These are phyloP conservation scores for Proales similis DNA, from an alignment of 1,140 invertebrate genomes.

Conservation along the genomic window DNA sequence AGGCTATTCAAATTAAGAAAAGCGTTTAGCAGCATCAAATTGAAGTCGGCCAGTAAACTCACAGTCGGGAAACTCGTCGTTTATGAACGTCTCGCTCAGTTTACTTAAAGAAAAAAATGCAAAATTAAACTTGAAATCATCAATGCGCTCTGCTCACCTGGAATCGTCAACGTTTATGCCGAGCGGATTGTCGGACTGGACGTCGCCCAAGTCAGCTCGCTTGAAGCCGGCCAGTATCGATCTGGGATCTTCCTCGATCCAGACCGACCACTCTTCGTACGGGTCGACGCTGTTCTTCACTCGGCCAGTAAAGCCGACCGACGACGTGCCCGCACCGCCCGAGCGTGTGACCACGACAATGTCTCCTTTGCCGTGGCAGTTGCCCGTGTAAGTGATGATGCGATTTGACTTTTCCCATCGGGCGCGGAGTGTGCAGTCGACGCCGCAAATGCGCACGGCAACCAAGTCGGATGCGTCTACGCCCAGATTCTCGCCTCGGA, in stretches of 20 bases:
- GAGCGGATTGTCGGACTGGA: constrained; percentile 19
- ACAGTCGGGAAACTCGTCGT: constrained; percentile 31
- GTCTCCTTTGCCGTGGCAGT: constrained; percentile 85
- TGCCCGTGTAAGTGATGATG: constrained; percentile 85
- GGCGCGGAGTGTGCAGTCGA: constrained; percentile 83
- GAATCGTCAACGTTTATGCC: constrained; percentile 30
- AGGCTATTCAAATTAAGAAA: not conserved
- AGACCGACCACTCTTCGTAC: constrained; percentile 7
- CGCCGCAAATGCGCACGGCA: constrained; percentile 88
- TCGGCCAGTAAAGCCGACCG: constrained; percentile 79
- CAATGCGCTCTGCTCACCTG: too few relatives aligned
- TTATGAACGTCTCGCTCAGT: not conserved
- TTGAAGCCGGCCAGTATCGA: constrained; percentile 24
- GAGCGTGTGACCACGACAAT: constrained; percentile 82
- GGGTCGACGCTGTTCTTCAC: constrained; percentile 20
- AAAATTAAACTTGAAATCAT: too few relatives aligned
- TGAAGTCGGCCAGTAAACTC: not conserved
- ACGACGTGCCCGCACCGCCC: constrained; percentile 84
- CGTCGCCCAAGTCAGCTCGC: constrained; percentile 2
- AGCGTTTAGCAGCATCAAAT: not conserved
- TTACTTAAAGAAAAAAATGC: too few relatives aligned
- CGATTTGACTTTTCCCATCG: constrained; percentile 97
- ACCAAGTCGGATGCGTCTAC: constrained; percentile 43
- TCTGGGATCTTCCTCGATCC: constrained; percentile 29
- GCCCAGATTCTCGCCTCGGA: constrained; percentile 91